These are phyloP conservation scores for Bembecia ichneumoniformis DNA, from an alignment of 2,888 invertebrate genomes.

Conservation along the genomic window DNA sequence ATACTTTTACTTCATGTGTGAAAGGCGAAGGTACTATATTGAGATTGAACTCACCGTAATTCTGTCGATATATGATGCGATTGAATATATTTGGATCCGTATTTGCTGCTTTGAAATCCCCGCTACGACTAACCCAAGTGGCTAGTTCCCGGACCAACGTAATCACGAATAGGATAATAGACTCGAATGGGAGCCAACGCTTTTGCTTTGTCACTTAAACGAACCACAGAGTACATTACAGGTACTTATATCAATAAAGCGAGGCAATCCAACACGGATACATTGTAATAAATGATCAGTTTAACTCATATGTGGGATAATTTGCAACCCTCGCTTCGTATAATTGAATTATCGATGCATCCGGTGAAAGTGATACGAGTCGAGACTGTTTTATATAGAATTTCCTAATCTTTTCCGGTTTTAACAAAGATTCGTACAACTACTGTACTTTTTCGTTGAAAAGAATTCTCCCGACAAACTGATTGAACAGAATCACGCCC, in stretches of 20 bases:
- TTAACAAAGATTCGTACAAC: too few relatives aligned
- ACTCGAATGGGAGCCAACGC: slow-evolving; percentile 56
- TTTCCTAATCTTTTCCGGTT: too few relatives aligned
- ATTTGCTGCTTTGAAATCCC: slow-evolving; percentile 69
- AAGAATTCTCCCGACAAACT: background rate
- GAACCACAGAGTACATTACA: slow-evolving; percentile 53
- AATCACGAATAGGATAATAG: slow-evolving; percentile 69
- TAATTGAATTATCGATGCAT: slow-evolving; percentile 63
- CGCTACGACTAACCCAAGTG: slow-evolving; percentile 61
- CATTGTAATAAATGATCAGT: slow-evolving; percentile 40
- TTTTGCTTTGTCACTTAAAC: slow-evolving; percentile 65
- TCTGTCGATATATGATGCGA: slow-evolving; percentile 67
- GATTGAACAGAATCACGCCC: background rate
- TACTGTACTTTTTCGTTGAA: background rate
- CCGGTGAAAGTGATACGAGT: slow-evolving; percentile 49
- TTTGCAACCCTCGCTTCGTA: slow-evolving; percentile 40
- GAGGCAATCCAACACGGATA: slow-evolving; percentile 47
- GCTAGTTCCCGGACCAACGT: slow-evolving; percentile 61
- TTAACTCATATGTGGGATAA: slow-evolving; percentile 37
- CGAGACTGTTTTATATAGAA: too few relatives aligned
- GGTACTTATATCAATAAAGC: slow-evolving; percentile 33
- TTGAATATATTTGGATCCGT: slow-evolving; percentile 67
- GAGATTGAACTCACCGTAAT: slow-evolving; percentile 56
- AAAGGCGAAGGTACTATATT: slow-evolving; percentile 1
- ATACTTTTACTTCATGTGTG: slow-evolving; percentile 3